These are phyloP conservation scores for Pollimyrus isidori DNA, from an alignment of 2,113 vertebrate genomes.

Conservation along the genomic window DNA sequence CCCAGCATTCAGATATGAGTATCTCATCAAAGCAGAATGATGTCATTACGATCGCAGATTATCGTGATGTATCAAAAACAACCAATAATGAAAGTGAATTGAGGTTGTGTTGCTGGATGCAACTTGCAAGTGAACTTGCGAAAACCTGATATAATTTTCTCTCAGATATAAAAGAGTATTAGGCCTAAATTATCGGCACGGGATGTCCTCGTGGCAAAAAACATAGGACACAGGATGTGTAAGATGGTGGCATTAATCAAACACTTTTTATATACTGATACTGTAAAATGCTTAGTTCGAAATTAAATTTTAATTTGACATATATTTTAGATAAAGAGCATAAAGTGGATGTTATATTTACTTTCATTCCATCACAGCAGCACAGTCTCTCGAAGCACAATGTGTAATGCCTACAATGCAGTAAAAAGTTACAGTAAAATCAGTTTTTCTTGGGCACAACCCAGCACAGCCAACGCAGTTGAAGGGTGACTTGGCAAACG, in stretches of 20 bases:
- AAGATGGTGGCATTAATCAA: neutral
- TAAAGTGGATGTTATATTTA: neutral
- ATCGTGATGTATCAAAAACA: neutral
- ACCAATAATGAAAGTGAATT: neutral
- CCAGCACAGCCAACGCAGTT: slow-evolving; percentile 31
- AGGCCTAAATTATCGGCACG: neutral
- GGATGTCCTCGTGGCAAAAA: neutral
- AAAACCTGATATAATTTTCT: neutral
- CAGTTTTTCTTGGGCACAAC: slow-evolving; percentile 36
- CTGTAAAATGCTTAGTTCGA: neutral
- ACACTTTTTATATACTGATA: neutral
- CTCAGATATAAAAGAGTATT: neutral
- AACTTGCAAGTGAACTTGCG: neutral
- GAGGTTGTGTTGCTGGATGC: neutral
- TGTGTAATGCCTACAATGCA: neutral
- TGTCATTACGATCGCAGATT: neutral
- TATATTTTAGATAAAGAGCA: neutral
- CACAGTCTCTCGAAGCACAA: neutral
- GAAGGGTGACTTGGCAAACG: neutral
- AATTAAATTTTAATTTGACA: neutral
- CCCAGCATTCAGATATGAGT: neutral
- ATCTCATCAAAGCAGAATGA: neutral
- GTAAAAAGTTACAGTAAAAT: neutral
- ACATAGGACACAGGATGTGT: neutral
- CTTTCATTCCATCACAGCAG: neutral